Base-by-base conservation (phyloP, 2,113 vertebrate species). In the Tragelaphus buxtoni region DNA sequence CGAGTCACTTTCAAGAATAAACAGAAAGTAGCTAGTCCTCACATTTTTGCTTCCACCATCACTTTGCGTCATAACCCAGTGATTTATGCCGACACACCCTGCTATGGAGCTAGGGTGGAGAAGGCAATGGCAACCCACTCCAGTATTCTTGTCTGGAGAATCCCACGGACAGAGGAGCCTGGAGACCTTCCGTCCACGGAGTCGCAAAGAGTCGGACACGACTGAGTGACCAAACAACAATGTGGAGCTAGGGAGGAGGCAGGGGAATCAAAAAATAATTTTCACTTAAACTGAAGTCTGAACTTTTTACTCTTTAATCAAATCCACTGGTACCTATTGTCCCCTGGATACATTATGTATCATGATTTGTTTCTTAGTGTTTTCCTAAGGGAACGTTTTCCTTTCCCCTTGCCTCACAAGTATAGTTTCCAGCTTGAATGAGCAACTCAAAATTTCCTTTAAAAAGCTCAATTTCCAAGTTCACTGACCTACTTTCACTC, bases 101-200 rank as follows among this genome's bases (percentile, higher is more conserved):
- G 35, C 53, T 16, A 45, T 53, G 61, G 45, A 61, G 51, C 42
- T 74, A 39, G n/a, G 18, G 10, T 39, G 65, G 65, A 72, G 35
- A 39, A 12, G 65, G 35, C 22, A 39, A 72, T 12, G 35, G 65
- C 65, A 39, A 22, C 20, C 9, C 65, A 72, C 65, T 20, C 9
- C 65, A 22, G 65, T 72, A 24, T 12, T 72, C 5, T 39, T 39
- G 20, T 35, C 65, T 72, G 65, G 35, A 72, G 20, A 72, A 72
- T 6, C 18, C 10, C 9, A 39, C 3, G 35, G 65, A 72, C 65
- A 39, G 65, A 72, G 35, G 35, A 72, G 18, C 18, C 65, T 22
- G 35, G 65, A 0, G 0, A 12, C 35, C 35, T 39, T 1, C 35
- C 3, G 4, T 39, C n/a, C 35, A 69, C 0, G 0, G 20, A 5